Evolutionary conservation across 2,113 vertebrate species (phyloP), one percentile per base, ranked within the genome.

Genomic region (Ochotona curzoniae): DNA sequence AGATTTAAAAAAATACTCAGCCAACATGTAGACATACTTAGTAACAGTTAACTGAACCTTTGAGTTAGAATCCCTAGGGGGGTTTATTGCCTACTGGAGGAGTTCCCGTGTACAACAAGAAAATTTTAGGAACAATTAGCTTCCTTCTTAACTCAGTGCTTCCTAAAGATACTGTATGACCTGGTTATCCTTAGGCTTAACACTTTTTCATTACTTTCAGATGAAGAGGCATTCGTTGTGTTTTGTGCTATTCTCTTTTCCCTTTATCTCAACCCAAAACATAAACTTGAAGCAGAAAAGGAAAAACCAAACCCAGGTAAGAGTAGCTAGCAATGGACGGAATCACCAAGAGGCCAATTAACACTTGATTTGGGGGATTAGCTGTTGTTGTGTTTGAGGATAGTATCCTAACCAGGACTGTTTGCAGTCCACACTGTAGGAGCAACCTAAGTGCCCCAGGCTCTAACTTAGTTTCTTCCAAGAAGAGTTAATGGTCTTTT

Each of bases 341-440:
- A 89, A 97, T 97, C 96, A 83, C 89, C 97, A 95, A 95, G 96
- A 97, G 97, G 93, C 96, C 96, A 95, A 96, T 98, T 98, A 98
- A 96, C 98, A 97, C 98, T 96, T 97, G 95, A 81, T 97, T 98
- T 96, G 94, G 79, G 95, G 95, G 95, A 97, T 97, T 98, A 98
- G 96, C 81, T 91, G 90, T 96, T 96, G 95, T 90, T 93, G 75
- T 93, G 92, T 97, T 97, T 97, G 93, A 89, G 96, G 93, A 93
- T 94, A 97, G 90, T 92, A 96, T 96, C 93, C 97, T 97, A 96
- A 97, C 96, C 97, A 96, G 95, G 74, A 85, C 82, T 94, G 90
- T 95, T 97, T 95, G 96, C 96, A 97, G 94, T 96, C 97, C 96
- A 96, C 83, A 57, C 82, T 94, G 95, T 79, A 93, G 96, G 97